Conservation (phyloP, 64 coral and sea anemone genomes). For the Montipora capricornis region DNA sequence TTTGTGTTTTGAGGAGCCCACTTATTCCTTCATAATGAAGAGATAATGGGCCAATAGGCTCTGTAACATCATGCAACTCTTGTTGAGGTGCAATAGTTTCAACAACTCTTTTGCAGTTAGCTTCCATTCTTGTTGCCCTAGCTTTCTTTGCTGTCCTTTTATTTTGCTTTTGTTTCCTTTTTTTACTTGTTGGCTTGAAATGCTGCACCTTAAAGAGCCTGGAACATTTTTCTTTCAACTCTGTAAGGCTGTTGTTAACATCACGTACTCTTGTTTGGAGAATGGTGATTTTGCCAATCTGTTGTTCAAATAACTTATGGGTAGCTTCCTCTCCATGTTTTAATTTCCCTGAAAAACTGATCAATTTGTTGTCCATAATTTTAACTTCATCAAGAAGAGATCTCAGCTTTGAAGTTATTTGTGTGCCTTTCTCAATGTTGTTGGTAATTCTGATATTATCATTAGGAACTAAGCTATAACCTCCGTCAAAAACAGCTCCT, state of each 20-base stretch:
- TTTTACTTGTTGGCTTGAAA: constrained; percentile 28
- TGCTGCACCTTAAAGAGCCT: not conserved
- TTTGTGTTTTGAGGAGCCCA: too few species aligned
- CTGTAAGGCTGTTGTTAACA: constrained; percentile 52
- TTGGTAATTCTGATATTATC: constrained; percentile 1
- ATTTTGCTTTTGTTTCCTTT: too few species aligned
- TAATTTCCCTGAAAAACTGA: constrained; percentile 60
- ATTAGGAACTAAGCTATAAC: constrained; percentile 57
- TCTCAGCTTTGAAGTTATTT: constrained; percentile 60
- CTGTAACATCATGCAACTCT: not conserved
- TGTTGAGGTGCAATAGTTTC: constrained; percentile 5
- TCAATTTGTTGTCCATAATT: constrained; percentile 61
- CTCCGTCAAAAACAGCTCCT: constrained; percentile 72
- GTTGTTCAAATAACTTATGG: constrained; percentile 70
- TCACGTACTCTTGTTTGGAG: constrained; percentile 70
- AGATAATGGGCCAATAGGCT: not conserved
- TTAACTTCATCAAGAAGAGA: constrained; percentile 51
- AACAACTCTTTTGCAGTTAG: not conserved
- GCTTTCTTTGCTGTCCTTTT: too few species aligned
- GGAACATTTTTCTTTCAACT: too few species aligned
- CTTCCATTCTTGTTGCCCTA: too few species aligned
- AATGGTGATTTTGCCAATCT: constrained; percentile 65
- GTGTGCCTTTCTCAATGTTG: not conserved
- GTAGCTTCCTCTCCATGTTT: constrained; percentile 59
- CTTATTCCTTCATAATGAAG: too few species aligned